Evolutionary conservation across 2,797 vertebrate genomes (phyloP).

Genomic region (Bradypodion pumilum): DNA sequence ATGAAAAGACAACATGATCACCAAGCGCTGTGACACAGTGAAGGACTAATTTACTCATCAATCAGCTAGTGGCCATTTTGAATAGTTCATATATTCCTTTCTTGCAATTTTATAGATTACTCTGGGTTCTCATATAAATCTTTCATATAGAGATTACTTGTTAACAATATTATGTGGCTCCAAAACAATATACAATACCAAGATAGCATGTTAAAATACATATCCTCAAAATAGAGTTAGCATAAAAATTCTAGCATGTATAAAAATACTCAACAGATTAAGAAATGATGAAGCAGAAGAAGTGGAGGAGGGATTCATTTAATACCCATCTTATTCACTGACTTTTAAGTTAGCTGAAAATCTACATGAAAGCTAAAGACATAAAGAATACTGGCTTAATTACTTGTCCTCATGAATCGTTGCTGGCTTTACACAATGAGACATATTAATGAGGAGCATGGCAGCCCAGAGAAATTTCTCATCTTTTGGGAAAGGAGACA

Average conservation of each 20-base stretch:
- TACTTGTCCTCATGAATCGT: no score
- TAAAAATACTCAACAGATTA: background rate
- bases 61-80: background rate
- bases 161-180: background rate
- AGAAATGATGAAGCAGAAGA: background rate
- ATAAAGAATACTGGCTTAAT: no score
- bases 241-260: background rate
- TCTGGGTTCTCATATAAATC: no score
- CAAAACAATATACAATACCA: background rate
- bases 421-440: no score
- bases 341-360: no score
- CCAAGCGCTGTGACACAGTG: background rate
- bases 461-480: no score
- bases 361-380: no score
- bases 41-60: background rate
- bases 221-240: background rate
- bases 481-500: no score
- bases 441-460: no score
- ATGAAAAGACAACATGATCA: background rate
- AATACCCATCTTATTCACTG: no score
- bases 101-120: no score
- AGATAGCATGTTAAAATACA: background rate
- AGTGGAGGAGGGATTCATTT: no score
- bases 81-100: background rate
- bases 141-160: background rate